Conservation (phyloP, 2,113 vertebrate species). For the Pseudorasbora parva region DNA sequence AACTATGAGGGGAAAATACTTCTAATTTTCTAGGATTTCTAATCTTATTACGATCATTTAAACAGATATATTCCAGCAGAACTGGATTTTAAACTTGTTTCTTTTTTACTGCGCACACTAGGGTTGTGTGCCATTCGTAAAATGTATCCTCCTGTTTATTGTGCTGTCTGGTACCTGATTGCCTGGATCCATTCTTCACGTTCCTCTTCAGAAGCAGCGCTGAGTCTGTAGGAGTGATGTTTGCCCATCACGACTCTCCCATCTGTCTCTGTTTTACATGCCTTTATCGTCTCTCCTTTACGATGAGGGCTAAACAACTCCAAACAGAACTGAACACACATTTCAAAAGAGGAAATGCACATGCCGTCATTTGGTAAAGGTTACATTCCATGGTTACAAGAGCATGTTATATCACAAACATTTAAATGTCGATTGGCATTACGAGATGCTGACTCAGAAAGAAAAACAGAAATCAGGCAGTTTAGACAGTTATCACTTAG, state of each 20-base stretch:
- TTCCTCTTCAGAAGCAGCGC: slow-evolving; percentile 82
- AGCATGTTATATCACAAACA: background rate
- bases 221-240: slow-evolving; percentile 90
- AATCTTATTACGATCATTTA: too few species aligned
- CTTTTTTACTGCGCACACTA: background rate
- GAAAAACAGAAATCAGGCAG: background rate
- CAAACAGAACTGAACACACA: slow-evolving; percentile 84
- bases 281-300: slow-evolving; percentile 92
- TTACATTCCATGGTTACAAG: background rate
- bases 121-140: background rate
- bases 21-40: too few species aligned
- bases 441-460: slow-evolving; percentile 25
- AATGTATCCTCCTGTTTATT: background rate
- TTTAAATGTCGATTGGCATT: background rate
- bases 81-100: background rate
- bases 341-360: background rate
- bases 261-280: slow-evolving; percentile 90
- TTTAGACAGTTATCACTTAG: background rate
- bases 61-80: background rate
- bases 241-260: slow-evolving; percentile 92
- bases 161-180: slow-evolving; percentile 79
- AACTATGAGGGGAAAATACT: background rate
- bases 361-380: background rate
- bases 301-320: slow-evolving; percentile 84
- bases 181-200: slow-evolving; percentile 87